Base-by-base conservation (phyloP, 2,888 invertebrate species). In the Acanthosepion esculentum region DNA sequence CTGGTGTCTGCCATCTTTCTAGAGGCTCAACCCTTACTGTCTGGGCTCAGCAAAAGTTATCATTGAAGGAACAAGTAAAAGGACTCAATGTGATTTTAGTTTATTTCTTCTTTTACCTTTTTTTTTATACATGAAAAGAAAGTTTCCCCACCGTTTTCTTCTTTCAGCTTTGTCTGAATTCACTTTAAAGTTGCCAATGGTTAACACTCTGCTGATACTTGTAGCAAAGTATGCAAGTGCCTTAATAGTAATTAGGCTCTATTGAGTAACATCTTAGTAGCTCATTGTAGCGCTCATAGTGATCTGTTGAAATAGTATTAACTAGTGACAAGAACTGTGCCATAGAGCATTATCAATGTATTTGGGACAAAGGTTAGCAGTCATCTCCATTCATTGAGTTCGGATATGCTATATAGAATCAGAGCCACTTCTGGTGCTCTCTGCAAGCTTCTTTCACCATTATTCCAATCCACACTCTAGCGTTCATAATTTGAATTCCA, bases 31-130 rank as follows among this genome's bases (percentile, higher is more conserved):
- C 78, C 78, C 78, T 78, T 78, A n/a, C n/a, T 33, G 78, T 78
- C 78, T 78, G 78, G 78, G 78, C 78, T 78, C 78, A 78, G 78
- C 78, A n/a, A 78, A n/a, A 78, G n/a, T 78, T 78, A 78, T 78
- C n/a, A 78, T 78, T 78, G 78, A 78, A n/a, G n/a, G 78, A 78
- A 78, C 78, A 78, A 78, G 78, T n/a, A 78, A 78, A 78, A 78
- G n/a, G 78, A 78, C 78, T 78, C 78, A 78, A 78, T 78, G n/a
- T 78, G n/a, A 78, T 78, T 78, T 78, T n/a, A n/a, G 78, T n/a
- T 78, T 78, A 78, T 78, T 78, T 78, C n/a, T 78, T n/a, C 33
- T n/a, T 15, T 78, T n/a, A 33, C 12, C 18, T 78, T 78, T 78
- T 78, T n/a, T 33, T 78, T 33, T 78, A 12, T 78, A 78, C 78